Percentiles rank a stretch among this genome's conserved stretches.
These are phyloP conservation scores for Saccostrea glomerata DNA, from an alignment of 1,140 invertebrate species.

Conservation along the genomic window DNA sequence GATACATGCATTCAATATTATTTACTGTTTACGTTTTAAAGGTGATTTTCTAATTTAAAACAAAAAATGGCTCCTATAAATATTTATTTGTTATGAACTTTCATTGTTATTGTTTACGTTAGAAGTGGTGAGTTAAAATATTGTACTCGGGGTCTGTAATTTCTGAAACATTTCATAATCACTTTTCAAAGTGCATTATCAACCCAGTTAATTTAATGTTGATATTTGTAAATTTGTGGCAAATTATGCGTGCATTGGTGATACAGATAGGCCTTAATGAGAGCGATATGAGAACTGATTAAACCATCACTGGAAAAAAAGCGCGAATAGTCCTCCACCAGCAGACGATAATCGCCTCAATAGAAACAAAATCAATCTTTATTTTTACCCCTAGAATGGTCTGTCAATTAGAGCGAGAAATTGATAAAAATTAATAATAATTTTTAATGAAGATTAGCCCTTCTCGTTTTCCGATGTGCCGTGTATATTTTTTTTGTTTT, in stretches of 20 bases:
- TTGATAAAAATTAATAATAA: background rate
- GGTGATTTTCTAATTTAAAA: background rate
- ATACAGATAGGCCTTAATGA: slow-evolving; percentile 20
- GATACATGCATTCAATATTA: background rate
- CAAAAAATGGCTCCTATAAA: background rate
- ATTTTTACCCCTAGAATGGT: slow-evolving; percentile 8
- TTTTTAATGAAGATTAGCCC: background rate
- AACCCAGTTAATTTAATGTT: slow-evolving; percentile 30
- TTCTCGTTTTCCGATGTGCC: slow-evolving; percentile 6
- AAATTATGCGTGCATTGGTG: slow-evolving; percentile 34
- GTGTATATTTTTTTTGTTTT: background rate
- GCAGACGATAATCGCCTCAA: slow-evolving; percentile 1
- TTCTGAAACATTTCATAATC: slow-evolving; percentile 28
- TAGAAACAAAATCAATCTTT: slow-evolving; percentile 34
- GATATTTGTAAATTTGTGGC: slow-evolving; percentile 41
- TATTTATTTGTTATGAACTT: background rate
- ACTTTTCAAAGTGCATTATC: slow-evolving; percentile 37
- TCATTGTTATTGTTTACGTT: background rate
- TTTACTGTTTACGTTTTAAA: background rate
- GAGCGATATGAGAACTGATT: background rate
- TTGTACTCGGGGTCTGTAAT: slow-evolving; percentile 5
- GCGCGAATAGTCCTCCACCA: slow-evolving; percentile 12
- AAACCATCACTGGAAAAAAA: background rate
- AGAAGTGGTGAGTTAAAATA: background rate
- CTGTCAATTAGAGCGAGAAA: slow-evolving; percentile 4